These are phyloP conservation scores for Syrphus vitripennis DNA, from an alignment of 2,888 invertebrate species.

Conservation along the genomic window DNA sequence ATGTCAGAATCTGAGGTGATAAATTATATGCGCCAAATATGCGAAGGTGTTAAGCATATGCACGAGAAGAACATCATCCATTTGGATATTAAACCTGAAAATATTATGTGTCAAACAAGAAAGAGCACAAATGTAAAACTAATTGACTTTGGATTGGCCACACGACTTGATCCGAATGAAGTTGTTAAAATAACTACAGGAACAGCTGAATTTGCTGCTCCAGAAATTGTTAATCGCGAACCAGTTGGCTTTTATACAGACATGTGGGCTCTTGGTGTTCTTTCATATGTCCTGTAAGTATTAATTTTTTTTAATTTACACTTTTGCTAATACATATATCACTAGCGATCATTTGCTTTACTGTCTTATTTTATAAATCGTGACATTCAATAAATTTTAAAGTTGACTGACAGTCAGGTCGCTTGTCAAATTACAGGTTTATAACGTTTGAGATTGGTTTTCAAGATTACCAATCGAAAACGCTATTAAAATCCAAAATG, in stretches of 20 bases:
- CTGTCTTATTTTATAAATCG: too few species aligned
- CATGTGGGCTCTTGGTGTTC: constrained; percentile 99
- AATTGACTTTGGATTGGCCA: constrained; percentile 99
- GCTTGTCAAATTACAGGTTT: too few species aligned
- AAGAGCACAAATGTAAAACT: constrained; percentile 97
- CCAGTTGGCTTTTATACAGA: constrained; percentile 99
- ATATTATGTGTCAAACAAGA: constrained; percentile 99
- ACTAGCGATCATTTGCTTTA: background rate
- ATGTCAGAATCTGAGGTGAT: constrained; percentile 99
- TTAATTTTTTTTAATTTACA: constrained; percentile 4
- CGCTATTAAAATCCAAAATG: too few species aligned
- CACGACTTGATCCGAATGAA: constrained; percentile 98
- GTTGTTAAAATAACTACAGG: constrained; percentile 99
- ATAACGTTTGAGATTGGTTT: too few species aligned
- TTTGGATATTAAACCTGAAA: constrained; percentile 98
- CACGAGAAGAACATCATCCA: constrained; percentile 99
- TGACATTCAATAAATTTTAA: too few species aligned
- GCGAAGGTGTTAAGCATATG: constrained; percentile 98
- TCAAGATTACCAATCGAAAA: too few species aligned
- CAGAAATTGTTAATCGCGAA: constrained; percentile 99
- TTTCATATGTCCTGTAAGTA: constrained; percentile 98
- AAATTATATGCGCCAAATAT: constrained; percentile 99
- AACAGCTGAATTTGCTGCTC: constrained; percentile 99
- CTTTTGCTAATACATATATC: background rate
- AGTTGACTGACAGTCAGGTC: too few species aligned